Evolutionary conservation across 2,113 vertebrate genomes (phyloP).

Genomic region (Siniperca knerii): DNA sequence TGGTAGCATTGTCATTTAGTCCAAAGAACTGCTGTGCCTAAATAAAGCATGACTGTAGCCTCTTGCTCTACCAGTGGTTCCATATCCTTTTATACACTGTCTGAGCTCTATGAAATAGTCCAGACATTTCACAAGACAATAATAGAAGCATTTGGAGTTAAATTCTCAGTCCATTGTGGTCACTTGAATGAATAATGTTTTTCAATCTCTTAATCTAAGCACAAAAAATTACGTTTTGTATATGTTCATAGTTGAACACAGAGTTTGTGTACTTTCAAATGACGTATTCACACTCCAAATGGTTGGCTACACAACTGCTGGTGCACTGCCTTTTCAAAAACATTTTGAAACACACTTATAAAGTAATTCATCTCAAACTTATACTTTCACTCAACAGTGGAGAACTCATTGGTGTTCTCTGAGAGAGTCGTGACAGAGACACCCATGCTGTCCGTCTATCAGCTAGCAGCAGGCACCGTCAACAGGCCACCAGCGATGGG

Average conservation of each 20-base stretch:
- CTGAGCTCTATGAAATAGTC: slow-evolving; percentile 1
- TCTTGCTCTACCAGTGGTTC: background rate
- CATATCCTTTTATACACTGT: background rate
- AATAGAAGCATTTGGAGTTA: slow-evolving; percentile 5
- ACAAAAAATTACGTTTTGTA: background rate
- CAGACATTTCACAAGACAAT: slow-evolving; percentile 3
- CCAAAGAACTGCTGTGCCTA: background rate
- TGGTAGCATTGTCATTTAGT: no score
- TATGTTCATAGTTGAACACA: background rate
- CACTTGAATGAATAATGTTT: background rate
- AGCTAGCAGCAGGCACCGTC: slow-evolving; percentile 63
- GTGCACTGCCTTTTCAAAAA: background rate
- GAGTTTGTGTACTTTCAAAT: slow-evolving; percentile 28
- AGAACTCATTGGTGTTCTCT: slow-evolving; percentile 6
- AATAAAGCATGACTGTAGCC: background rate
- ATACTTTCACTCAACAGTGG: background rate
- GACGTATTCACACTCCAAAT: slow-evolving; percentile 20
- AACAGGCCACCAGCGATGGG: slow-evolving; percentile 37
- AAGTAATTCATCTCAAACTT: slow-evolving; percentile 47
- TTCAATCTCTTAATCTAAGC: slow-evolving; percentile 7
- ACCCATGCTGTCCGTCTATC: slow-evolving; percentile 70
- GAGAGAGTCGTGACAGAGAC: slow-evolving; percentile 60
- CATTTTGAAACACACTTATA: slow-evolving; percentile 2
- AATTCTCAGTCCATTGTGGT: background rate
- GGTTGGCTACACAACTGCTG: background rate